A percentile compares a stretch with the other conserved stretches of the same genome.
These are phyloP conservation scores for Sympetrum striolatum DNA, from an alignment of 2,888 invertebrate genomes.

Conservation along the genomic window DNA sequence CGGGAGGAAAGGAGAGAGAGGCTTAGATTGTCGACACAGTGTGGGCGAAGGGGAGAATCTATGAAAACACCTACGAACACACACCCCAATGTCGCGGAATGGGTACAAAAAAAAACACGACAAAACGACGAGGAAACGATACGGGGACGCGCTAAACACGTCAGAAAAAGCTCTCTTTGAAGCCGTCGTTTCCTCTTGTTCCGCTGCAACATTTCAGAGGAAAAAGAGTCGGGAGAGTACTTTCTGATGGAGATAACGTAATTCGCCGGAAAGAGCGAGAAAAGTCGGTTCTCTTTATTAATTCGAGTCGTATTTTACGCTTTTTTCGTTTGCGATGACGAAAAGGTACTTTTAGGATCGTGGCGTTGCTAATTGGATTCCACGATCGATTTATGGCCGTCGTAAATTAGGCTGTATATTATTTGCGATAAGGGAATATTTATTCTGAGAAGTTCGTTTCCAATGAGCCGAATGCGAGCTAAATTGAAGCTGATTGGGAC, in stretches of 20 bases:
- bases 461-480: not conserved
- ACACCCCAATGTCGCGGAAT: not conserved
- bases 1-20: not conserved
- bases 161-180: not conserved
- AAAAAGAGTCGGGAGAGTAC: not conserved
- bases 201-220: not conserved
- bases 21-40: slow-evolving; percentile 34
- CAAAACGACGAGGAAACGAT: not conserved
- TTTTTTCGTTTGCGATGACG: not conserved
- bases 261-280: not conserved
- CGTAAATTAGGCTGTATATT: not conserved
- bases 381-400: not conserved
- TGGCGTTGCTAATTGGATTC: not conserved
- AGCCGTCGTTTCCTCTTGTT: not conserved
- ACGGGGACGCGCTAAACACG: slow-evolving; percentile 28
- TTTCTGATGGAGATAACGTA: not conserved
- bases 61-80: slow-evolving; percentile 20
- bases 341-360: not conserved
- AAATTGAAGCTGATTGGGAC: not conserved
- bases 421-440: not conserved
- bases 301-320: not conserved
- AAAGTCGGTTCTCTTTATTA: not conserved
- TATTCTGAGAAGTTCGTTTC: not conserved
- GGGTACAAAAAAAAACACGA: not conserved
- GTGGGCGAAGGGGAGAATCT: slow-evolving; percentile 8